Percentiles rank a stretch among this genome's conserved stretches.
Conservation (phyloP, 2,888 invertebrate species). For the Ernsta delagoae region DNA sequence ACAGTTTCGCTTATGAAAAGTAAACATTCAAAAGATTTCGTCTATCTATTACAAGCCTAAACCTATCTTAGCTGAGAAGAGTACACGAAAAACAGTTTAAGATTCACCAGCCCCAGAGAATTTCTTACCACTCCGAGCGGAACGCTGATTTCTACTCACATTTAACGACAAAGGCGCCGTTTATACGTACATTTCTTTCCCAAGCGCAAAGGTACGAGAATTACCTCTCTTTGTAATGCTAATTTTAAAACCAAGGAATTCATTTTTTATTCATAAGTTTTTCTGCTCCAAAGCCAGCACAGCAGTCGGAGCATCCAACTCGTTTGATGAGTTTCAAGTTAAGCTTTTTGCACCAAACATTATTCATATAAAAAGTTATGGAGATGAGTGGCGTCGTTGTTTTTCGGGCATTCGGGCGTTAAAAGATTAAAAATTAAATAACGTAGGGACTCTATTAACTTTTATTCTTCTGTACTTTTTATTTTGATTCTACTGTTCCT, state of each 20-base stretch:
- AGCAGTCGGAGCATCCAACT: conserved; percentile 77
- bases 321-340: conserved; percentile 73
- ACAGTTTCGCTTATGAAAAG: background rate
- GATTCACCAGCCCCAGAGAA: conserved; percentile 5
- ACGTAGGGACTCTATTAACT: background rate
- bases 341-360: conserved; percentile 51
- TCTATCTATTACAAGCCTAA: background rate
- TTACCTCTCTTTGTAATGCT: conserved; percentile 84
- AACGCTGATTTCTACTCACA: conserved; percentile 73
- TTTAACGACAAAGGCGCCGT: conserved; percentile 72
- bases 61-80: background rate
- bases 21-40: background rate
- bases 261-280: conserved; percentile 85
- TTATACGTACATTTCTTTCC: conserved; percentile 72
- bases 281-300: conserved; percentile 78
- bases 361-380: conserved; percentile 56
- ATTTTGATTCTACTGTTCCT: background rate
- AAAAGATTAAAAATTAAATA: conserved; percentile 14
- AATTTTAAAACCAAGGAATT: conserved; percentile 84
- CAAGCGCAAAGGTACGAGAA: conserved; percentile 78
- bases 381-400: conserved; percentile 46
- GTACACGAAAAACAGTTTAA: conserved; percentile 6
- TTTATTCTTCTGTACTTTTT: background rate
- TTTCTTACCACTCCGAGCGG: conserved; percentile 44
- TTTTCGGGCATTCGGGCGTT: background rate